A percentile compares a stretch with the other conserved stretches of the same genome.
These are phyloP conservation scores for Muntiacus muntjak DNA, from an alignment of 2,113 vertebrate species.

Conservation along the genomic window DNA sequence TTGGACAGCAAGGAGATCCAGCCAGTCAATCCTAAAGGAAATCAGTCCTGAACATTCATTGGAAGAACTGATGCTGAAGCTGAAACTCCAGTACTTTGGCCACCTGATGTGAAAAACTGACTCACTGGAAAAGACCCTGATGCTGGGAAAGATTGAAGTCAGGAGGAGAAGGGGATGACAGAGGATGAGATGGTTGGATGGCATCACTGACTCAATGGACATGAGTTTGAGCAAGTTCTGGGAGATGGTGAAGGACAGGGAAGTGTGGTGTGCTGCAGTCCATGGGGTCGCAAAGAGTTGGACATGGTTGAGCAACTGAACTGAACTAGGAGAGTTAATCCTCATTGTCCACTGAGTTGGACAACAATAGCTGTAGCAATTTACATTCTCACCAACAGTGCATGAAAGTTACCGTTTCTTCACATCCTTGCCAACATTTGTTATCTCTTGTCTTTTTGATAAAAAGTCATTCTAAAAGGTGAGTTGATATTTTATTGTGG, in stretches of 20 bases:
- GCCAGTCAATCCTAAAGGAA: background rate
- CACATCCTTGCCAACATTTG: background rate
- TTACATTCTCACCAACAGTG: background rate
- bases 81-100: background rate
- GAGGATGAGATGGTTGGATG: background rate
- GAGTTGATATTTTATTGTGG: background rate
- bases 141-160: background rate
- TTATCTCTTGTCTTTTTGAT: background rate
- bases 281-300: background rate
- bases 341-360: background rate
- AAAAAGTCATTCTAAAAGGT: background rate
- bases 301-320: background rate
- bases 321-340: background rate
- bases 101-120: background rate
- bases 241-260: background rate
- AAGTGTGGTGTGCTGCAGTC: background rate
- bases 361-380: background rate
- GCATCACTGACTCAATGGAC: background rate
- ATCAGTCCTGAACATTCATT: background rate
- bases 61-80: background rate
- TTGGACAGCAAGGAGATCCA: background rate
- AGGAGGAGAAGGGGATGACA: background rate
- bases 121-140: background rate
- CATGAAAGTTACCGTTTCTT: background rate
- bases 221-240: background rate